These are phyloP conservation scores for Cirrhinus mrigala DNA, from an alignment of 2,797 vertebrate species.

Conservation along the genomic window DNA sequence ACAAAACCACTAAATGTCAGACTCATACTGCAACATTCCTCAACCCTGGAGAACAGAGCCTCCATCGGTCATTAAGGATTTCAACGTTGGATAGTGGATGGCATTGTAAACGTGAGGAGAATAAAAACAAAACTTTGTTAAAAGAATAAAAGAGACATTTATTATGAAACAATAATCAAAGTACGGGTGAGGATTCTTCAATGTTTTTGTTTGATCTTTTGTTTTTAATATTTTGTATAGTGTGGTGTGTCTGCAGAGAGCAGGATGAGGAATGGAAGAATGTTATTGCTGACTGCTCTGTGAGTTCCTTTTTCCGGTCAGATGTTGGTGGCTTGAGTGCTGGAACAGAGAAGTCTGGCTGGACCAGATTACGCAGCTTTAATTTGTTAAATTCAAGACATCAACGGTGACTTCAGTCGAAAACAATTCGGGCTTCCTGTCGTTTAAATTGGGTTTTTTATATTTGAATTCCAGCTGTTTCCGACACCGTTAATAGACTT, in stretches of 20 bases:
- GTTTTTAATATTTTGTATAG: constrained; percentile 81
- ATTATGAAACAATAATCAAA: constrained; percentile 72
- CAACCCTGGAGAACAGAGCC: constrained; percentile 70
- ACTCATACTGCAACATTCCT: constrained; percentile 88
- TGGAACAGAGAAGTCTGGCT: constrained; percentile 65
- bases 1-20: constrained; percentile 69
- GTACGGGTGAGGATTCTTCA: constrained; percentile 75
- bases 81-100: constrained; percentile 60
- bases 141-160: constrained; percentile 67
- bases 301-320: constrained; percentile 69
- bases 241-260: constrained; percentile 68
- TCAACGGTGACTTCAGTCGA: constrained; percentile 4
- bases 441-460: constrained; percentile 23
- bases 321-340: constrained; percentile 59
- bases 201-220: constrained; percentile 71
- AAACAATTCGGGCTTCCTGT: constrained; percentile 48
- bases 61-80: constrained; percentile 67
- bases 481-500: neutral
- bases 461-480: constrained; percentile 2
- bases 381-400: neutral
- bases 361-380: constrained; percentile 64
- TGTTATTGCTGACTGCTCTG: constrained; percentile 64
- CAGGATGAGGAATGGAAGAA: constrained; percentile 62
- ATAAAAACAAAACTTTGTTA: constrained; percentile 56
- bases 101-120: constrained; percentile 56